These are phyloP conservation scores for Lethrus apterus DNA, from an alignment of 1,140 invertebrate species.

Conservation along the genomic window DNA sequence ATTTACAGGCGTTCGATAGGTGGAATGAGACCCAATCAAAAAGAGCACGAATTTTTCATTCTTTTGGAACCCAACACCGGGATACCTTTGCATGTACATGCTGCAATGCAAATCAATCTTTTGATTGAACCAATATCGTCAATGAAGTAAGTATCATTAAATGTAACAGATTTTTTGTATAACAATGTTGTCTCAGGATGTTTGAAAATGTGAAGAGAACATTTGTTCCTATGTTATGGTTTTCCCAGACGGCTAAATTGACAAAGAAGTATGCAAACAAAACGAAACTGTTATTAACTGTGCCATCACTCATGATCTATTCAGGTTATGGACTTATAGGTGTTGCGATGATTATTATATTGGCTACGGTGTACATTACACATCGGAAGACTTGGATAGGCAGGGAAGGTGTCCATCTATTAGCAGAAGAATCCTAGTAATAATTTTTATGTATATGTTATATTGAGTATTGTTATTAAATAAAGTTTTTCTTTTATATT, in stretches of 20 bases:
- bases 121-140: slow-evolving; percentile 49
- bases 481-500: too few relatives aligned
- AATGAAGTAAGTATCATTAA: slow-evolving; percentile 47
- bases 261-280: slow-evolving; percentile 49
- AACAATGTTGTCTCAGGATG: slow-evolving; percentile 42
- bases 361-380: slow-evolving; percentile 43
- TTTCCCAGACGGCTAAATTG: slow-evolving; percentile 56
- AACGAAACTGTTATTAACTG: slow-evolving; percentile 47
- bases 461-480: too few relatives aligned
- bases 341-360: slow-evolving; percentile 44
- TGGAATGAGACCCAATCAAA: slow-evolving; percentile 62
- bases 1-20: slow-evolving; percentile 53
- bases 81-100: slow-evolving; percentile 59
- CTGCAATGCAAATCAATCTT: slow-evolving; percentile 67
- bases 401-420: slow-evolving; percentile 29
- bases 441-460: too few relatives aligned
- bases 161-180: neutral
- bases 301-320: slow-evolving; percentile 45
- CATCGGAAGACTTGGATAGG: slow-evolving; percentile 39
- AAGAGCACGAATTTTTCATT: slow-evolving; percentile 62
- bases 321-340: slow-evolving; percentile 45
- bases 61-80: slow-evolving; percentile 64
- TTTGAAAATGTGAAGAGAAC: slow-evolving; percentile 48
- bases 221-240: slow-evolving; percentile 68
- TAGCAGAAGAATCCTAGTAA: slow-evolving; percentile 8